Evolutionary conservation across 2,797 vertebrate species (phyloP), one percentile per base, ranked within the genome.

Genomic region (Amphiprion clarkii): DNA sequence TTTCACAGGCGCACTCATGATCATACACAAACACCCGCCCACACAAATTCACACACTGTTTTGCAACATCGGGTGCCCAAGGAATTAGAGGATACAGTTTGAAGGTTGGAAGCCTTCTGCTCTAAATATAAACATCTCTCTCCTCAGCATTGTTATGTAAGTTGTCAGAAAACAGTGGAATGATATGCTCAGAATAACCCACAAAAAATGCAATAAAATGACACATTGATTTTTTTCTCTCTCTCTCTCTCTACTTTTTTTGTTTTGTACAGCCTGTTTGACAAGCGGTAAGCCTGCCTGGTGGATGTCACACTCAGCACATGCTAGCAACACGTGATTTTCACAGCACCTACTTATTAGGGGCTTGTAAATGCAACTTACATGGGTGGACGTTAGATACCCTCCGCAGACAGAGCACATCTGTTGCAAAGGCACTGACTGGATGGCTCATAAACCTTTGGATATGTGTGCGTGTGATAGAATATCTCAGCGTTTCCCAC

Each of bases 1-100:
- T 76, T 85, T 81, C 78, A 75, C 80, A 68, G 62, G 64, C 75
- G 87, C 81, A 76, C 68, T 84, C 81, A 71, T 77, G 69, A 81
- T 77, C 79, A 73, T 39, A 81, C 81, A 81, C 83, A 85, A 81
- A 86, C 89, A 83, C 78, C 79, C 55, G 40, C 88, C 86, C 69
- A 89, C 90, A 74, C 84, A 79, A 51, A 79, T 77, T 86, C 88
- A 82, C 87, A 82, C 59, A 57, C 74, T 76, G 81, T 79, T 87
- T 84, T 81, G 85, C 79, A 86, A 84, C 83, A 83, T 58, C 0
- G 67, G 77, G 68, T 21, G 67, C 78, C 78, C 67, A 48, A 85
- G 81, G 88, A 88, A 82, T 86, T 76, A 82, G 75, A 79, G 76
- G 74, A 87, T 82, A 62, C 69, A 77, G 83, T 74, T 74, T 82